These are phyloP conservation scores for Rhynchotus rufescens DNA, from an alignment of 2,797 vertebrate genomes.

Conservation along the genomic window DNA sequence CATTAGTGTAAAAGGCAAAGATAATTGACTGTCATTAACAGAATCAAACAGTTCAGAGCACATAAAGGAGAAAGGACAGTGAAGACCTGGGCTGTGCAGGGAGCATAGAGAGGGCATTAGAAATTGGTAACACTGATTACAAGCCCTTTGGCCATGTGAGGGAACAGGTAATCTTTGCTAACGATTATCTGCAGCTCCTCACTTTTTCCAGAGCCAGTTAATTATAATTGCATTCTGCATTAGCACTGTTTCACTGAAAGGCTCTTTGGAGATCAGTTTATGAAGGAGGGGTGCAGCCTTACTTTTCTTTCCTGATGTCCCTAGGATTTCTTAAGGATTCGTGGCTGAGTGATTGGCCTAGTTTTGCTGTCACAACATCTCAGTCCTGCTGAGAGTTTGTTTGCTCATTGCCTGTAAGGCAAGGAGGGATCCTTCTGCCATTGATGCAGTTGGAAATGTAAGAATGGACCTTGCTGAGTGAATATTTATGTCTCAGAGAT, in stretches of 20 bases:
- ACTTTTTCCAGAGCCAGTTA: neutral
- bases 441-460: neutral
- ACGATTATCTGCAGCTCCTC: neutral
- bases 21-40: neutral
- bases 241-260: neutral
- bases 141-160: neutral
- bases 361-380: neutral
- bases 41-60: neutral
- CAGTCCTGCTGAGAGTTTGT: neutral
- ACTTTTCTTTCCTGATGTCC: neutral
- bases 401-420: neutral
- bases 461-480: conserved; percentile 10
- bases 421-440: neutral
- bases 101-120: neutral
- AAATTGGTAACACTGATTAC: neutral
- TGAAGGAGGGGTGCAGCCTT: neutral
- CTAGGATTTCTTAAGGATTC: neutral
- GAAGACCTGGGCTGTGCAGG: neutral
- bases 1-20: neutral
- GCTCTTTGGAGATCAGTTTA: neutral
- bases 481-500: conserved; percentile 18
- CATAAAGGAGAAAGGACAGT: neutral
- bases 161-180: neutral
- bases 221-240: neutral
- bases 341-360: neutral